Evolutionary conservation across 2,797 vertebrate species (phyloP).

Genomic region (Darevskia nairensis): DNA sequence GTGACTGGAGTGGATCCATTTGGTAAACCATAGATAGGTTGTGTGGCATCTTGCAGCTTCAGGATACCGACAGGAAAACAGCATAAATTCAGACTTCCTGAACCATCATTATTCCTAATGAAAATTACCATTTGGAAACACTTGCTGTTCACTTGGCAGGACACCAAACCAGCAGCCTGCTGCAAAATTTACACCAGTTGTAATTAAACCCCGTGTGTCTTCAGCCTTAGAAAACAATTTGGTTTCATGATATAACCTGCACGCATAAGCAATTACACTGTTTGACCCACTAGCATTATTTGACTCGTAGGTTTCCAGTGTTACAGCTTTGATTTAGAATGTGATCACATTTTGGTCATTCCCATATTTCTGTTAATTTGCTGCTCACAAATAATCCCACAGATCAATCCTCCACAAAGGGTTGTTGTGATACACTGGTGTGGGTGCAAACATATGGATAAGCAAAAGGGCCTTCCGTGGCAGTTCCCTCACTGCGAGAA

Average conservation of each 20-base stretch:
- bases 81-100: slow-evolving; percentile 79
- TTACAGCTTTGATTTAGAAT: slow-evolving; percentile 65
- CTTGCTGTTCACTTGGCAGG: slow-evolving; percentile 83
- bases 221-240: slow-evolving; percentile 95
- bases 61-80: slow-evolving; percentile 71
- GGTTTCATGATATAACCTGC: slow-evolving; percentile 90
- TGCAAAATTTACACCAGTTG: slow-evolving; percentile 85
- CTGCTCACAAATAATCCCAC: not conserved
- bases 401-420: not conserved
- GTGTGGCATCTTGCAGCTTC: slow-evolving; percentile 72
- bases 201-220: slow-evolving; percentile 97
- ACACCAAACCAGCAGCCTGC: slow-evolving; percentile 82
- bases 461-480: not conserved
- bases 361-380: slow-evolving; percentile 58
- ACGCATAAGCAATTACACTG: slow-evolving; percentile 90
- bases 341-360: slow-evolving; percentile 59
- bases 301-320: slow-evolving; percentile 79
- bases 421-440: not conserved
- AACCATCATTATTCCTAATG: slow-evolving; percentile 80
- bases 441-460: not conserved
- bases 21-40: slow-evolving; percentile 72
- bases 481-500: too few relatives aligned
- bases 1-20: slow-evolving; percentile 66
- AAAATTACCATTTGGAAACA: slow-evolving; percentile 81
- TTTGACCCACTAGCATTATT: slow-evolving; percentile 90